Conservation (phyloP, 2,797 vertebrate genomes). For the Graptemys geographica region DNA sequence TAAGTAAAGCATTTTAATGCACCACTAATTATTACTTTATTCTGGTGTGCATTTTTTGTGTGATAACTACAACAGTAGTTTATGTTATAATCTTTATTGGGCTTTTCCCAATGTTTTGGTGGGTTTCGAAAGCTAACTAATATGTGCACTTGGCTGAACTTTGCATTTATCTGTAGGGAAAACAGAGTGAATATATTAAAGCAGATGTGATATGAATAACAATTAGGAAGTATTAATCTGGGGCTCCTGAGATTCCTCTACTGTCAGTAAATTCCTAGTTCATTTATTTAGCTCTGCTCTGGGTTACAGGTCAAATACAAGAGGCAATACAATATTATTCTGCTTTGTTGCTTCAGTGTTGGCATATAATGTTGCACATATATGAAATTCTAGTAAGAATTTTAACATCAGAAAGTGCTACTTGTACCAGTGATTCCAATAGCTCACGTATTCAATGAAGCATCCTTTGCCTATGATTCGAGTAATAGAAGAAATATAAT, state of each 20-base stretch:
- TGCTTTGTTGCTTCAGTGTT: rapidly evolving
- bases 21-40: neutral
- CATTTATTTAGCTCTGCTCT: neutral
- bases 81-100: neutral
- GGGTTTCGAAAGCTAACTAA: neutral
- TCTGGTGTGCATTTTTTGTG: neutral
- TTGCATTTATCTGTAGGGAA: neutral
- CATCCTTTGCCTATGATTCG: neutral
- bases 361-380: neutral
- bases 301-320: neutral
- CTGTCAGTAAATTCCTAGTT: neutral
- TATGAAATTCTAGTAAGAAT: neutral
- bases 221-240: neutral
- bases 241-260: neutral
- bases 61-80: neutral
- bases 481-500: neutral
- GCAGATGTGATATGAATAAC: neutral
- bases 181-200: neutral
- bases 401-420: neutral
- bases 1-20: neutral
- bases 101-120: neutral
- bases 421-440: neutral
- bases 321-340: neutral
- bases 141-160: neutral
- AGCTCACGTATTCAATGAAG: rapidly evolving